Evolutionary conservation across 2,888 invertebrate genomes (phyloP).

Genomic region (Leucozona laternaria): DNA sequence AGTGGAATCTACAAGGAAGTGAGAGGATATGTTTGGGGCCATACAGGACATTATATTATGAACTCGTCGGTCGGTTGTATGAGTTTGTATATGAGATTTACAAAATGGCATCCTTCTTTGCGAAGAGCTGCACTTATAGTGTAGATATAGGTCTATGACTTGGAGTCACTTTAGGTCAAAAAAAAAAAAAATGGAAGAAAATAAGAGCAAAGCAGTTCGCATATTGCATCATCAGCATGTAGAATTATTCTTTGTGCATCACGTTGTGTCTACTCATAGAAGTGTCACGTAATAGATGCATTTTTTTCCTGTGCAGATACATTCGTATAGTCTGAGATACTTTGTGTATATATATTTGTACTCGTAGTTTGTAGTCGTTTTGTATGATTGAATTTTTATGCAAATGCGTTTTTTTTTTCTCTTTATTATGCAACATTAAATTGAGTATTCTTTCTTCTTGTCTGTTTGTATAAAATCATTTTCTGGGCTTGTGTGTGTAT

Average conservation of each 20-base stretch:
- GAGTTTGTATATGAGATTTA: constrained; percentile 5
- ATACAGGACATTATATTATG: constrained; percentile 22
- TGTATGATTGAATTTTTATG: constrained; percentile 70
- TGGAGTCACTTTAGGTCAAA: constrained; percentile 59
- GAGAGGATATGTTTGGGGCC: constrained; percentile 4
- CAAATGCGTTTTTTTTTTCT: constrained; percentile 62
- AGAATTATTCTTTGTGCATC: constrained; percentile 25
- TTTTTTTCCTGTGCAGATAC: constrained; percentile 16
- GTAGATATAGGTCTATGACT: constrained; percentile 48
- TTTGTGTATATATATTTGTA: background rate
- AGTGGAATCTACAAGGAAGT: background rate
- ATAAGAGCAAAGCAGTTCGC: constrained; percentile 52
- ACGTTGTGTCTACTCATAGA: constrained; percentile 18
- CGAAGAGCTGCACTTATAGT: background rate
- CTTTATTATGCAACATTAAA: constrained; percentile 39
- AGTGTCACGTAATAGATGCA: constrained; percentile 69
- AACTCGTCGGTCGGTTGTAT: constrained; percentile 17
- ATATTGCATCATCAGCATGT: constrained; percentile 40
- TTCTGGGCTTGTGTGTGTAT: background rate
- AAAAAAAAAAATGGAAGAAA: constrained; percentile 41
- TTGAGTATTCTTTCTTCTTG: constrained; percentile 1
- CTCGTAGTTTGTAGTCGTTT: background rate
- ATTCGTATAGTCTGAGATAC: constrained; percentile 11
- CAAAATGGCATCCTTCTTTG: background rate
- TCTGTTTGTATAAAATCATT: background rate